phyloP scores from a whole-genome alignment of 37 sponge, comb jelly and placozoan species.

The Petrosia ficiformis region DNA sequence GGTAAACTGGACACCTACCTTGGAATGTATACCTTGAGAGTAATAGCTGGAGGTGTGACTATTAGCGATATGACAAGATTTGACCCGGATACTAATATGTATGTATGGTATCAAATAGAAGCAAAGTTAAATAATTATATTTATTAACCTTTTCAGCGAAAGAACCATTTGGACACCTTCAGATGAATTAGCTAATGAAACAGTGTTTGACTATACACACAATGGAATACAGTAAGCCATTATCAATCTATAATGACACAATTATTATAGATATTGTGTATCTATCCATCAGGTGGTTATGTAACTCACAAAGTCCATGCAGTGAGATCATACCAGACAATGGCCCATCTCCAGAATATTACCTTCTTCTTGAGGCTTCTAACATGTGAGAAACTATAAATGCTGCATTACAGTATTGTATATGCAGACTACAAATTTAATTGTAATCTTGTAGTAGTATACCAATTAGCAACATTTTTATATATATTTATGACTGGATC shows the following conservation, averaged over 20 bases:
- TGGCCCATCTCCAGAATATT: slow-evolving; percentile 25
- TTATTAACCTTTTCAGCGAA: slow-evolving; percentile 1
- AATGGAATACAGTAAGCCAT: neutral
- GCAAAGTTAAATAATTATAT: neutral
- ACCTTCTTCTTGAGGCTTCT: slow-evolving; percentile 36
- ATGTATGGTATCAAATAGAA: neutral
- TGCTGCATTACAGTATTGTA: neutral
- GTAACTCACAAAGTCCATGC: no score
- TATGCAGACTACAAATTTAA: neutral
- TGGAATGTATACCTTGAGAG: slow-evolving; percentile 32
- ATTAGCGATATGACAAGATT: slow-evolving; percentile 12
- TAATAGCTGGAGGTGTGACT: slow-evolving; percentile 37
- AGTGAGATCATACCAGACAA: slow-evolving; percentile 17
- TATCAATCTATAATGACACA: neutral
- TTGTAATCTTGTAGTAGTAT: no score
- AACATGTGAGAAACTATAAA: slow-evolving; percentile 21
- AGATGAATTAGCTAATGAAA: slow-evolving; percentile 1
- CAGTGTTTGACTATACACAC: neutral
- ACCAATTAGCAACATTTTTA: no score
- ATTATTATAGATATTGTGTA: neutral
- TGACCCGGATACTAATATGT: neutral
- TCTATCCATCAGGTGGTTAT: slow-evolving; percentile 54
- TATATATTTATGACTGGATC: no score
- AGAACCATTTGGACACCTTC: slow-evolving; percentile 26
- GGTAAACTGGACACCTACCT: slow-evolving; percentile 7